Conservation (phyloP, 2,888 invertebrate species). For the Pharmacophagus antenor region DNA sequence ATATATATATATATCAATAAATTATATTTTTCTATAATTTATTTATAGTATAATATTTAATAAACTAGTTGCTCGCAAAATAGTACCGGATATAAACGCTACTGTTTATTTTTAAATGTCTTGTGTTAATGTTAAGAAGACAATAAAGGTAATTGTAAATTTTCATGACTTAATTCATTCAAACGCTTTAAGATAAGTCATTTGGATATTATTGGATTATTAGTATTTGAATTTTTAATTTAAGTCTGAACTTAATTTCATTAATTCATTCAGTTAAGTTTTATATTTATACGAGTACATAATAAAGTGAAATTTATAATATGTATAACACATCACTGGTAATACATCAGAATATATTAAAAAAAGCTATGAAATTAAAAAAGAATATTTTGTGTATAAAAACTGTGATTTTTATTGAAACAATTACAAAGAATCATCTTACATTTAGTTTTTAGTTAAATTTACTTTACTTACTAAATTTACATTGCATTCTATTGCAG, state of each 20-base stretch:
- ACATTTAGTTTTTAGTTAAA: background rate
- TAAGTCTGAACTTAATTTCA: background rate
- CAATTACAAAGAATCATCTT: too few relatives aligned
- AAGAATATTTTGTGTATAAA: too few relatives aligned
- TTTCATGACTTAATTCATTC: background rate
- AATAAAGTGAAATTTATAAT: too few relatives aligned
- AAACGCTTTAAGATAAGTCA: background rate
- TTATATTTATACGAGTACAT: too few relatives aligned
- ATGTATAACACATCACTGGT: too few relatives aligned
- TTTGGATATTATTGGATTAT: background rate
- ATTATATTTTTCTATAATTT: too few relatives aligned
- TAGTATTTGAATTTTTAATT: background rate
- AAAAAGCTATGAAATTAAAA: too few relatives aligned
- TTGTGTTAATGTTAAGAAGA: background rate
- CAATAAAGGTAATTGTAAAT: background rate
- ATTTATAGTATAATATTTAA: background rate
- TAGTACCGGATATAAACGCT: slow-evolving; percentile 20
- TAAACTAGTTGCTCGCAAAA: slow-evolving; percentile 16
- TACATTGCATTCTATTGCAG: slow-evolving; percentile 40
- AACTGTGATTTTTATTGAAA: background rate
- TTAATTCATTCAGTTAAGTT: too few relatives aligned
- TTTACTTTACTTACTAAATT: background rate
- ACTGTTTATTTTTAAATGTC: slow-evolving; percentile 5
- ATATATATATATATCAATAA: too few relatives aligned
- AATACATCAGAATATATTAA: too few relatives aligned